Base-by-base conservation (phyloP, 2,888 invertebrate species). In the Amphipyra berbera region DNA sequence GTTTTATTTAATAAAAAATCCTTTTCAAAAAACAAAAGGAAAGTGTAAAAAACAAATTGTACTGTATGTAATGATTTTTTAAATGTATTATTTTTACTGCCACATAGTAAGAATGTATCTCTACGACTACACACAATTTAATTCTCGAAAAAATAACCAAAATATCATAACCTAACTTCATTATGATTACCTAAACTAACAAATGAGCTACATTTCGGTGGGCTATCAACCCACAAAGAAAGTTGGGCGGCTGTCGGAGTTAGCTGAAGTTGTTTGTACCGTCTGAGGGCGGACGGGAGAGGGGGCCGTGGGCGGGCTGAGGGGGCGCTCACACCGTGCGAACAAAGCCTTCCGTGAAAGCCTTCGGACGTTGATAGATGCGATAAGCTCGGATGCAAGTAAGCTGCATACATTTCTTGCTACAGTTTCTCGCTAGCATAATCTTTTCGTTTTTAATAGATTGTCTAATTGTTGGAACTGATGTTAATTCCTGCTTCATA, bases 331-430 rank as follows among this genome's bases (percentile, higher is more conserved):
- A 81, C 82, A 75, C 87, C 86, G 86, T 85, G 87, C 88, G 92
- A 93, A 94, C 93, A 93, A 94, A 90, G 90, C 91, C 92, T 89
- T 91, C 93, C 90, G 87, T 92, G 92, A 92, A 92, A 92, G 93
- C 92, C 93, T 92, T 91, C 91, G 79, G 79, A 79, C 79, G 79
- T 90, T 92, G 92, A 92, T 92, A 90, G 92, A 94, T 94, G 93
- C 93, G 94, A 93, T 93, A 94, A 94, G 93, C 94, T 94, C 83
- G 90, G 93, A 93, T 94, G 93, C 94, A 94, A 93, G 93, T 90
- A 90, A 93, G 91, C 92, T 93, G 94, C 94, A 93, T 93, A 90
- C 93, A 92, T 92, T 93, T 93, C 93, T 92, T 91, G 89, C 88
- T 86, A 84, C 87, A 90, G 85, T 90, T 89, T 90, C 90, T 80